Base-by-base conservation (phyloP, 2,888 invertebrate species). In the Bembecia ichneumoniformis region DNA sequence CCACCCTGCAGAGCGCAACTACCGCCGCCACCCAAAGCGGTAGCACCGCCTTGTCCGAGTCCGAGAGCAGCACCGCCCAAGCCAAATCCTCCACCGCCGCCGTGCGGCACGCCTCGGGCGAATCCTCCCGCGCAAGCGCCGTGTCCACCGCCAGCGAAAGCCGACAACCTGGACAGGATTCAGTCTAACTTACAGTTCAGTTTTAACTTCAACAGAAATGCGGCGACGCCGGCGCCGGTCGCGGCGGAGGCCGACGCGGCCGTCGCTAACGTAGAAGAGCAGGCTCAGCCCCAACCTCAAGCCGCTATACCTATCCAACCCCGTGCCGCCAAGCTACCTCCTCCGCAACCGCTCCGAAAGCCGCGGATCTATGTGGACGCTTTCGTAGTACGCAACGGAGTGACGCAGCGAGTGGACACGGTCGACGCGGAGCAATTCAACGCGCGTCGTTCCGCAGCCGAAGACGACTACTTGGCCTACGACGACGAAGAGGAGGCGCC, bases 351-450 rank as follows among this genome's bases (percentile, higher is more conserved):
- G 17, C 74, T 77, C 36, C 71, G 77, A 2, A 63, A 71, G 14
- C 81, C 84, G 1, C 77, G 83, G 47, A 86, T 87, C 13, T 87
- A 73, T 58, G 78, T 87, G 10, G 87, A 87, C 54, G 87, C 87
- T 0, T 87, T 84, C 57, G 77, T 87, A 9, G 71, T 87, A 7
- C 66, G 77, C 16, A 70, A 82, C 58, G 87, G 87, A n/a, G 74
- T 80, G n/a, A 68, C 82, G 0, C 76, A 76, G 46, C 73, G 77
- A 48, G 77, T 82, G 15, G 69, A 75, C 55, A 71, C 87, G 0
- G 63, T 82, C 5, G 84, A 87, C 54, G 87, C 84, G 0, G 70
- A 66, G 45, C 62, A 63, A 2, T 58, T 66, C 43, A 55, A 64
- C 48, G 61, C 67, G 34, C 68, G 65, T 47, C 64, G 55, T 49